Conservation (phyloP, 1,140 invertebrate genomes). For the Drosophila truncata region DNA sequence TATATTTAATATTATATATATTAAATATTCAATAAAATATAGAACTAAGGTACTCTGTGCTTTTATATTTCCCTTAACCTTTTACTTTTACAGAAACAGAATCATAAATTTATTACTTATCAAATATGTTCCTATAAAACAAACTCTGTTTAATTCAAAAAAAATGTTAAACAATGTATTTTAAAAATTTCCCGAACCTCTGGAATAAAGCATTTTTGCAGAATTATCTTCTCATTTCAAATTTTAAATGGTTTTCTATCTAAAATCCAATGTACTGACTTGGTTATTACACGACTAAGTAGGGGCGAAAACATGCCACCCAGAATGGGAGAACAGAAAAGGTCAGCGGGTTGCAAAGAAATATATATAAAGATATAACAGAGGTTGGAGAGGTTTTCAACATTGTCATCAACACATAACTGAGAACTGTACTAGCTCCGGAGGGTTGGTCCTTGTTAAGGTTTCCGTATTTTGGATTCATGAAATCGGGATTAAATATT, state of each 20-base stretch:
- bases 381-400: constrained; percentile 13
- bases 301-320: constrained; percentile 34
- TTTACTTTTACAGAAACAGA: too few relatives aligned
- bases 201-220: not conserved
- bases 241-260: not conserved
- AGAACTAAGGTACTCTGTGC: too few relatives aligned
- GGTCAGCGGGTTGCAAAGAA: constrained; percentile 26
- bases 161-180: not conserved
- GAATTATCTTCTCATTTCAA: too few relatives aligned
- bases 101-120: too few relatives aligned
- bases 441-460: constrained; percentile 23
- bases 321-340: constrained; percentile 26
- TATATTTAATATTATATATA: too few relatives aligned
- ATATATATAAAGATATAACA: not conserved
- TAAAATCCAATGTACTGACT: not conserved
- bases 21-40: too few relatives aligned
- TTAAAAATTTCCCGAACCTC: not conserved
- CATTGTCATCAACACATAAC: constrained; percentile 54
- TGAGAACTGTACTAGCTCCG: constrained; percentile 20
- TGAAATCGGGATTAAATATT: not conserved
- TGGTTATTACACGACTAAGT: constrained; percentile 44
- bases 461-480: not conserved
- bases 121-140: not conserved
- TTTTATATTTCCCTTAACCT: too few relatives aligned
- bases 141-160: not conserved